Conservation (phyloP, 2,888 invertebrate species). For the Tetranychus truncatus region DNA sequence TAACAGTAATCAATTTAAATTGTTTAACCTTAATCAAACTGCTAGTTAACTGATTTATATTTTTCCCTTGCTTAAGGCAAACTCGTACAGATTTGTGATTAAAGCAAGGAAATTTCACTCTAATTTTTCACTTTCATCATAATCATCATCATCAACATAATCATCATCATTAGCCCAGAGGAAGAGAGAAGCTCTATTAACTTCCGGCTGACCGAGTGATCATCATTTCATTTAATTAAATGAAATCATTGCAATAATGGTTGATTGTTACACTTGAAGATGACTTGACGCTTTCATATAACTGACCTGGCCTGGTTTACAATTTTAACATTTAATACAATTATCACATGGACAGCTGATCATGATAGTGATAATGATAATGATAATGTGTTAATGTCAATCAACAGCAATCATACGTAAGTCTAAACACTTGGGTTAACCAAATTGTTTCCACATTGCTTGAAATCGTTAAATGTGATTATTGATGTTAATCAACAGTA, state of each 20-base stretch:
- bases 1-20: background rate
- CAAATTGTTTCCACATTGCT: background rate
- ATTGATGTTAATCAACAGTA: too few relatives aligned
- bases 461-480: too few relatives aligned
- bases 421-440: background rate
- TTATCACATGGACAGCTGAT: background rate
- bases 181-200: background rate
- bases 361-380: background rate
- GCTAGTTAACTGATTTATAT: background rate
- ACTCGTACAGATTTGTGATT: background rate
- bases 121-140: background rate
- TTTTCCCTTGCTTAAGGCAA: background rate
- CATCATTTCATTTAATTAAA: background rate
- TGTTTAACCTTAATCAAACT: background rate
- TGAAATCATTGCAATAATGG: background rate
- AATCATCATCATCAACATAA: background rate
- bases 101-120: background rate
- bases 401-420: background rate
- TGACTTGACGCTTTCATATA: background rate
- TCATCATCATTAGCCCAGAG: background rate
- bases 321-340: background rate
- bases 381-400: background rate
- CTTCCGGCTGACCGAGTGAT: conserved; percentile 1
- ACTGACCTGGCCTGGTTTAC: background rate
- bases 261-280: background rate